phyloP scores from a whole-genome alignment of 2,888 invertebrate genomes.

The Hirtodrosophila alboralis region DNA sequence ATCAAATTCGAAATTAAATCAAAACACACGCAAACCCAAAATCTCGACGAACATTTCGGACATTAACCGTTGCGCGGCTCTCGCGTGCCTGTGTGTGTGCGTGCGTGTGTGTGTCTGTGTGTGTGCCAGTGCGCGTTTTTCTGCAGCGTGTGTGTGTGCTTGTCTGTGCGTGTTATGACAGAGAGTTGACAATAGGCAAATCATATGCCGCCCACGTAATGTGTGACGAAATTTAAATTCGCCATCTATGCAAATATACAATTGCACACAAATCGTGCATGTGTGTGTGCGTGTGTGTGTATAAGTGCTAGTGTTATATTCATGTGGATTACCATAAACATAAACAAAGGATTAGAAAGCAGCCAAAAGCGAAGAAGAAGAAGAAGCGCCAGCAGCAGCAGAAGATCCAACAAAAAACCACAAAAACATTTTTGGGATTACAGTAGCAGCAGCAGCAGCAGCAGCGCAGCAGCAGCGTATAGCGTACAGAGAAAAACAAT shows the following conservation, averaged over 20 bases:
- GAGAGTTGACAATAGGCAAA: conserved; percentile 73
- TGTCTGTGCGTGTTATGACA: conserved; percentile 39
- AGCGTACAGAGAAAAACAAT: background rate
- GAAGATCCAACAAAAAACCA: conserved; percentile 17
- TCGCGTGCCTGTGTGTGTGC: conserved; percentile 9
- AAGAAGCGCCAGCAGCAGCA: too few relatives aligned
- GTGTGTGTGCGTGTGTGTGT: conserved; percentile 20
- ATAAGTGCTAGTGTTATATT: conserved; percentile 51
- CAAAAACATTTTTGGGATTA: conserved; percentile 66
- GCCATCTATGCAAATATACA: conserved; percentile 73
- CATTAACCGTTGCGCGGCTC: conserved; percentile 66
- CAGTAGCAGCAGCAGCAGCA: conserved; percentile 34
- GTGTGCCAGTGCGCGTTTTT: conserved; percentile 4
- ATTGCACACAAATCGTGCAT: conserved; percentile 46
- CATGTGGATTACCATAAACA: conserved; percentile 74
- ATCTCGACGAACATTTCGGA: conserved; percentile 51
- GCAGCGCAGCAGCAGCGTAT: background rate
- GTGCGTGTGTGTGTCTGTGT: conserved; percentile 12
- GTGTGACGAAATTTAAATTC: conserved; percentile 81
- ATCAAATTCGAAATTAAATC: conserved; percentile 75
- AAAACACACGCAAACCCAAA: conserved; percentile 58
- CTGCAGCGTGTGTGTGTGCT: conserved; percentile 2
- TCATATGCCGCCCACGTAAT: conserved; percentile 77
- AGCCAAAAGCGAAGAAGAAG: conserved; percentile 7
- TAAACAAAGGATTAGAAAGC: conserved; percentile 77